phyloP scores from a whole-genome alignment of 2,797 vertebrate genomes.

The Philypnodon macrostomus region DNA sequence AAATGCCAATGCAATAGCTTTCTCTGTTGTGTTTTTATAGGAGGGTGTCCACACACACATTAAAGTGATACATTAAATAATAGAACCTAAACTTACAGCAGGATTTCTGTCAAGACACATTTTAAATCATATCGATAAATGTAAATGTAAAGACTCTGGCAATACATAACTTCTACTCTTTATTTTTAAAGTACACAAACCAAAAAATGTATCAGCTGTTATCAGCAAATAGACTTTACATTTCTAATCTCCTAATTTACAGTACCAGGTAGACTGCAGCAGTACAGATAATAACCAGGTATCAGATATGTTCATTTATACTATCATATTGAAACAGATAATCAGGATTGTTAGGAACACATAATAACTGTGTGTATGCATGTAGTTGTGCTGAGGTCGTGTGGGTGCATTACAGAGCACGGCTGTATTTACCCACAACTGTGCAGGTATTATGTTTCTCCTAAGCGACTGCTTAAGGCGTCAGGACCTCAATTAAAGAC shows the following conservation, averaged over 20 bases:
- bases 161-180: too few species aligned
- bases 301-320: slow-evolving; percentile 19
- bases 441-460: slow-evolving; percentile 66
- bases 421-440: slow-evolving; percentile 36
- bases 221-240: not conserved
- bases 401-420: slow-evolving; percentile 22
- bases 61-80: slow-evolving; percentile 3
- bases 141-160: too few species aligned
- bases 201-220: slow-evolving; percentile 5
- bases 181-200: not conserved
- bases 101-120: not conserved
- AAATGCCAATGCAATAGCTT: slow-evolving; percentile 27
- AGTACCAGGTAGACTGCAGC: slow-evolving; percentile 11
- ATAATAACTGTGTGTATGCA: slow-evolving; percentile 41
- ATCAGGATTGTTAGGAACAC: slow-evolving; percentile 18
- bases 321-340: slow-evolving; percentile 11
- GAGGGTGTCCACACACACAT: too few species aligned
- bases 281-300: slow-evolving; percentile 2
- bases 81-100: slow-evolving; percentile 11
- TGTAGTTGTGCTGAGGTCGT: slow-evolving; percentile 42
- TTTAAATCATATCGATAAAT: too few species aligned
- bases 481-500: slow-evolving; percentile 70
- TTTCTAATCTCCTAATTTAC: slow-evolving; percentile 3
- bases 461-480: slow-evolving; percentile 60
- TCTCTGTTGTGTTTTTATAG: too few species aligned